Percentiles rank a stretch among this genome's conserved stretches.
Evolutionary conservation across 2,113 vertebrate genomes (phyloP).

Genomic region (Chaetorhynchus papuensis): DNA sequence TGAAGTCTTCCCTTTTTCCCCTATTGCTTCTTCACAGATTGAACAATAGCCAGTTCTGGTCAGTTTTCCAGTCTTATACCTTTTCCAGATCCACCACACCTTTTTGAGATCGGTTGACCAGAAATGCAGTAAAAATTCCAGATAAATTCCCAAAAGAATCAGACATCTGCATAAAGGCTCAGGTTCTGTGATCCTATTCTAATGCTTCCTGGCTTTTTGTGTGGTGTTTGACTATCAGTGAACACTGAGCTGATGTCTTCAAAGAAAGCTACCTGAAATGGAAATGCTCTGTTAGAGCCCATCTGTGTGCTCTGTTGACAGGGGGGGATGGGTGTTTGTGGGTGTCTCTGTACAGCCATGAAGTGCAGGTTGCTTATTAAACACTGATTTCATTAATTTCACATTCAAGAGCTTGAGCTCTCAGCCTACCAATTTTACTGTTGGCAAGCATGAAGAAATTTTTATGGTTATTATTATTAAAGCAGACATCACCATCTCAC

Average conservation of each 20-base stretch:
- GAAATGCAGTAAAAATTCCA: neutral
- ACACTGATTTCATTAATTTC: neutral
- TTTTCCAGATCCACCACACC: neutral
- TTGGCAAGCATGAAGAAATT: neutral
- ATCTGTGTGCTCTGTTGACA: neutral
- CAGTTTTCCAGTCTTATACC: neutral
- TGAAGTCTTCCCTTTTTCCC: neutral
- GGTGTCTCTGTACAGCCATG: neutral
- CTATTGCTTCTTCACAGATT: neutral
- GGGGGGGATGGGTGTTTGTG: fast-evolving
- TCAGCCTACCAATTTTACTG: neutral
- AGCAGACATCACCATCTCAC: neutral
- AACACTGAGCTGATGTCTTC: neutral
- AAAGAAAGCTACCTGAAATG: neutral
- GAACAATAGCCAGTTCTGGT: neutral
- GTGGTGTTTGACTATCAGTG: neutral
- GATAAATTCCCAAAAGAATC: neutral
- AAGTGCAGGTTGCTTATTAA: neutral
- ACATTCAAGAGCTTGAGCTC: neutral
- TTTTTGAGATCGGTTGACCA: neutral
- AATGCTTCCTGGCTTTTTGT: neutral
- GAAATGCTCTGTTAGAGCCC: neutral
- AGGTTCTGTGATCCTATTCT: neutral
- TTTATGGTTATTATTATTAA: neutral
- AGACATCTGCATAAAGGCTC: neutral